Conservation (phyloP, 2,888 invertebrate species). For the Cybosia mesomella region DNA sequence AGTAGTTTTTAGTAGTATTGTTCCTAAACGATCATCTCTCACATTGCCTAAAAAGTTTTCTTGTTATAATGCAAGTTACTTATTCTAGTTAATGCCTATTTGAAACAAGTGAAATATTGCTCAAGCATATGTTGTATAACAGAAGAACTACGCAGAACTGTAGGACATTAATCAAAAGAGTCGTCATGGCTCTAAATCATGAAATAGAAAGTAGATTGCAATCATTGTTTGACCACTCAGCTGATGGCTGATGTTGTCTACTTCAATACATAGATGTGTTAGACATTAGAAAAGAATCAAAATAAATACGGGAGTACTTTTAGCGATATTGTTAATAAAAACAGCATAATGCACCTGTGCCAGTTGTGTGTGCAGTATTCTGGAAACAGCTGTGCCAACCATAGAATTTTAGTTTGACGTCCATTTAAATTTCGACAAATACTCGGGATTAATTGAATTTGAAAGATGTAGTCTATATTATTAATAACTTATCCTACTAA, state of each 20-base stretch:
- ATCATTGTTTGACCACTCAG: slow-evolving; percentile 59
- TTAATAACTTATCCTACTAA: too few relatives aligned
- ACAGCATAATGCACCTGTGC: too few relatives aligned
- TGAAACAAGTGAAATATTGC: slow-evolving; percentile 10
- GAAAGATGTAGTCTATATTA: background rate
- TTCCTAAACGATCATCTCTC: background rate
- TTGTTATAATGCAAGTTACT: background rate
- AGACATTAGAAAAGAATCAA: background rate
- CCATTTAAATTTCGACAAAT: too few relatives aligned
- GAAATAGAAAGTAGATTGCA: slow-evolving; percentile 75
- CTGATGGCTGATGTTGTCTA: slow-evolving; percentile 43
- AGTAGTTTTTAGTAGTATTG: too few relatives aligned
- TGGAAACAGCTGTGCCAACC: too few relatives aligned
- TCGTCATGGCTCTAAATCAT: slow-evolving; percentile 66
- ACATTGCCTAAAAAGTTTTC: background rate
- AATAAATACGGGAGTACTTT: background rate
- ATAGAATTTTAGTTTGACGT: background rate
- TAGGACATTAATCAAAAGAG: slow-evolving; percentile 47
- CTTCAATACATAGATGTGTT: slow-evolving; percentile 30
- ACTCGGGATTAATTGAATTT: background rate
- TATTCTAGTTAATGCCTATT: background rate
- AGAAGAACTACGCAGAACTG: slow-evolving; percentile 27
- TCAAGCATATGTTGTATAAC: slow-evolving; percentile 20
- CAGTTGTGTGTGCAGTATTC: too few relatives aligned
- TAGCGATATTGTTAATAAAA: too few relatives aligned